Base-by-base conservation (phyloP, 2,113 vertebrate genomes). In the Sceloporus tristichus region DNA sequence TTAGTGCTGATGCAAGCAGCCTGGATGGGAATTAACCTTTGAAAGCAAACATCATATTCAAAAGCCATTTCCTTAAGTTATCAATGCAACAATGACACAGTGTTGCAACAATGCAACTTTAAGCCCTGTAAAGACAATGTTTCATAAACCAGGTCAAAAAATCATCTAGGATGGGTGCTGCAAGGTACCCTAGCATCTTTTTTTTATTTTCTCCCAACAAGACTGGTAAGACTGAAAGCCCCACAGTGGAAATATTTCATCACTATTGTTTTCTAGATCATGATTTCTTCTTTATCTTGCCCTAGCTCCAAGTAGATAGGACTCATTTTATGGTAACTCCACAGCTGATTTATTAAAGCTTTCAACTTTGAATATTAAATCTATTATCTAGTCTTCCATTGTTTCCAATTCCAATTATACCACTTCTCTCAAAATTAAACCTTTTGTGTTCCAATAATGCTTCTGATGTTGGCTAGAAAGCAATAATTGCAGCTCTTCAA, bases 361-460 rank as follows among this genome's bases (percentile, higher is more conserved):
- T 92, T 88, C 74, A 91, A 90, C 85, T 91, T 71, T 85, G 74
- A 85, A 90, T 93, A 92, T 79, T 42, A 90, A 88, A 68, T 16
- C 70, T 78, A 48, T 92, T 93, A 93, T 94, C 90, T 93, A 29
- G 70, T 91, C 53, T 68, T 74, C 86, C 73, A 86, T 89, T 93
- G 73, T 89, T 92, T 88, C 89, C 59, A 87, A 89, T 88, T 94
- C 85, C 85, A 90, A 91, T 84, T 88, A 87, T 87, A 71, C 74
- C 3, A 89, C 56, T 70, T 91, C 78, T 94, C 73, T 82, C 81
- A 79, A 94, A 96, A 95, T 95, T 92, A 95, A 92, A 89, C 91
- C 88, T 93, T 92, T 95, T 95, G 90, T 94, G 90, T 87, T 91
- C 73, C 59, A 87, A 79, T 87, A 85, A 92, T 94, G 93, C 90